phyloP scores from a whole-genome alignment of 2,797 vertebrate species.

The Sus cebifrons region DNA sequence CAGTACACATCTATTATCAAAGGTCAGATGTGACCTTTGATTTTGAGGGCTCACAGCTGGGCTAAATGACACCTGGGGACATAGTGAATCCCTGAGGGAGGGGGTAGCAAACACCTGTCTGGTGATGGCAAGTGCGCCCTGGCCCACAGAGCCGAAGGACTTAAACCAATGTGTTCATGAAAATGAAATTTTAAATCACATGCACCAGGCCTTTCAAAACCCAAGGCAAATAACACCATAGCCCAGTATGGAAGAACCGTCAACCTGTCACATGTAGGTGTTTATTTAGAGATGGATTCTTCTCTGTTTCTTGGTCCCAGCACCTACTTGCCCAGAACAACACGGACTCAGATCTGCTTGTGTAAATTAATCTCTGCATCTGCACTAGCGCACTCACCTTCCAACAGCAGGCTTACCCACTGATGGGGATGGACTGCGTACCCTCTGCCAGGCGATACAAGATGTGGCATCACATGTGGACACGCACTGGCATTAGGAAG shows the following conservation, averaged over 20 bases:
- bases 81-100: not conserved
- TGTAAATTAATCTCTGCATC: no score
- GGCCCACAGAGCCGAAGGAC: not conserved
- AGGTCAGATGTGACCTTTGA: not conserved
- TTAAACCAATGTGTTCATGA: not conserved
- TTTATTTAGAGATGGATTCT: not conserved
- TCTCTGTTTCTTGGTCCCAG: not conserved
- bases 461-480: accelerated
- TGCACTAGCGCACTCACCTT: not conserved
- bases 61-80: not conserved
- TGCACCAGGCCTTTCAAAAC: not conserved
- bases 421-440: not conserved
- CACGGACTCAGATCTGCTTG: not conserved
- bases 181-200: not conserved
- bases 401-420: not conserved
- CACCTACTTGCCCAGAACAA: not conserved
- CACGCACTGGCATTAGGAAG: no score
- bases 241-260: not conserved
- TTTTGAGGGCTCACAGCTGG: not conserved
- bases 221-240: not conserved
- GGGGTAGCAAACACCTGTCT: not conserved
- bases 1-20: no score
- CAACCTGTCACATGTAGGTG: not conserved
- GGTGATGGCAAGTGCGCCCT: not conserved
- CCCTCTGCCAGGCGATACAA: accelerated